phyloP scores from a whole-genome alignment of 2,888 invertebrate species.

The Synanthedon myopaeformis region DNA sequence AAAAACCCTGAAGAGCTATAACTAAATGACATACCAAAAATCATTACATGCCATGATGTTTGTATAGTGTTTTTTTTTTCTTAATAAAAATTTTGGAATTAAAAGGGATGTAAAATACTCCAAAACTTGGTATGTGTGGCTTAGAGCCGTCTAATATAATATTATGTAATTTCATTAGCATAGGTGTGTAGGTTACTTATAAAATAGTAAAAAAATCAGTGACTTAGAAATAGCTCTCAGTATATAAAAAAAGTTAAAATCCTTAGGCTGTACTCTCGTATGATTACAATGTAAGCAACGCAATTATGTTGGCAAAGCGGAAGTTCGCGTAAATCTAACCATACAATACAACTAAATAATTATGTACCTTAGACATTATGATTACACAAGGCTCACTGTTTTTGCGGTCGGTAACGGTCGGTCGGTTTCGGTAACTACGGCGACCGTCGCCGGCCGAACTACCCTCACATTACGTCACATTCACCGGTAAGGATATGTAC shows the following conservation, averaged over 20 bases:
- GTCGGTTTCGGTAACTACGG: too few species aligned
- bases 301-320: conserved; percentile 67
- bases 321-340: conserved; percentile 67
- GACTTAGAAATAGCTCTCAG: conserved; percentile 71
- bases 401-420: conserved; percentile 13
- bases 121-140: conserved; percentile 57
- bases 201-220: conserved; percentile 58
- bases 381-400: conserved; percentile 65
- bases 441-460: conserved; percentile 12
- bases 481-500: conserved; percentile 64
- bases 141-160: conserved; percentile 44
- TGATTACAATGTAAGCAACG: conserved; percentile 69
- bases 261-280: conserved; percentile 70
- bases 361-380: conserved; percentile 67
- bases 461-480: conserved; percentile 20
- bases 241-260: conserved; percentile 67
- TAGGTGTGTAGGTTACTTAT: conserved; percentile 27
- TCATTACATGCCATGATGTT: conserved; percentile 64
- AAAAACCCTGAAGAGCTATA: conserved; percentile 66
- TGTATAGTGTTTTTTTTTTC: conserved; percentile 34
- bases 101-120: conserved; percentile 64
- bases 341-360: conserved; percentile 67
- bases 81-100: conserved; percentile 54
- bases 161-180: conserved; percentile 26
- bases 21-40: conserved; percentile 58